Percentiles rank a stretch among this genome's conserved stretches.
Evolutionary conservation across 2,113 vertebrate genomes (phyloP).

Genomic region (Mesitornis unicolor): DNA sequence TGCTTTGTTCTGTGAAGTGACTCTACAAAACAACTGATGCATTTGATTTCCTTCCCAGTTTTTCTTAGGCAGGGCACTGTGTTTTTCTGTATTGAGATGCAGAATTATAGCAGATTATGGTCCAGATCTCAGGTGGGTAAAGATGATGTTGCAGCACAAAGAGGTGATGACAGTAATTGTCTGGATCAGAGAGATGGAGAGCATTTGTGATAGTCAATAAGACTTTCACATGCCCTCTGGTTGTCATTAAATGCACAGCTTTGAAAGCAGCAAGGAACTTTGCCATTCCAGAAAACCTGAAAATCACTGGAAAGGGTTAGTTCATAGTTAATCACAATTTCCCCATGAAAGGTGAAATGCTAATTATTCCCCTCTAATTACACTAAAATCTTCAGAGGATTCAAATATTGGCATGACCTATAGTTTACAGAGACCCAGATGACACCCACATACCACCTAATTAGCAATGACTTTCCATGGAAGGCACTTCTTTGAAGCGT

Average conservation of each 20-base stretch:
- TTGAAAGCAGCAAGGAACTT: constrained; percentile 2
- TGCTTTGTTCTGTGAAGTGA: not conserved
- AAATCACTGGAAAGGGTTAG: not conserved
- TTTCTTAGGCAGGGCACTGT: not conserved
- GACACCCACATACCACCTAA: constrained; percentile 47
- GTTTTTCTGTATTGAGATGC: not conserved
- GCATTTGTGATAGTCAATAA: not conserved
- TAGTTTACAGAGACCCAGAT: constrained; percentile 43
- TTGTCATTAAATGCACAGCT: not conserved
- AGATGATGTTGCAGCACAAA: not conserved
- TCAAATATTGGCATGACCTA: constrained; percentile 66
- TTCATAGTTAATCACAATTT: constrained; percentile 33
- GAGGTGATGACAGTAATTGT: not conserved
- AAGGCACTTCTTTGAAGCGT: constrained; percentile 26
- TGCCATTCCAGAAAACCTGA: not conserved
- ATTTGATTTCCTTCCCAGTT: not conserved
- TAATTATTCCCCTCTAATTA: constrained; percentile 46
- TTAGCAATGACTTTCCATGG: constrained; percentile 51
- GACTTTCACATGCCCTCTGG: not conserved
- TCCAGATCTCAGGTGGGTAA: not conserved
- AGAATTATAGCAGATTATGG: not conserved
- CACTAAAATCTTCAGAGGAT: not conserved
- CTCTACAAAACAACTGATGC: not conserved
- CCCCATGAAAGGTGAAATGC: constrained; percentile 19
- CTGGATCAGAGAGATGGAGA: not conserved